phyloP scores from a whole-genome alignment of 2,888 invertebrate genomes.

The Drosophila incognita region DNA sequence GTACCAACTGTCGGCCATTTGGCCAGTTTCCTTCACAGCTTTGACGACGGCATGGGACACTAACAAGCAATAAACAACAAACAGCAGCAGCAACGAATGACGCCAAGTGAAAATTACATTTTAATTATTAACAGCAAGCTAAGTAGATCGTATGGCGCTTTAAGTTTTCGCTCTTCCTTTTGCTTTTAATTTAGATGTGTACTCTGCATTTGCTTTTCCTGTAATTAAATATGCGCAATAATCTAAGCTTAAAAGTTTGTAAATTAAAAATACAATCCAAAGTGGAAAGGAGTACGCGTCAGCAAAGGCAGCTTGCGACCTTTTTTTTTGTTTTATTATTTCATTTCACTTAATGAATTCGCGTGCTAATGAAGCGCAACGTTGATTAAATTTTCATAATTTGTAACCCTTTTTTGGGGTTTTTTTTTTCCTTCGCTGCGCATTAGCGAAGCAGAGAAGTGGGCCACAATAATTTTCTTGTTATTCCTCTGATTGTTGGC shows the following conservation, averaged over 20 bases:
- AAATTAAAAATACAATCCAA: slow-evolving; percentile 57
- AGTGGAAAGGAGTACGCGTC: slow-evolving; percentile 27
- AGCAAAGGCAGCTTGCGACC: slow-evolving; percentile 39
- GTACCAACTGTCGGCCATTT: slow-evolving; percentile 34
- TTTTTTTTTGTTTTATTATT: slow-evolving; percentile 35
- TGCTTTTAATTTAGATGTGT: slow-evolving; percentile 49
- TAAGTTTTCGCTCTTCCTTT: slow-evolving; percentile 45
- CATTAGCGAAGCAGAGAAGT: slow-evolving; percentile 21
- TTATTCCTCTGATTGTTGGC: slow-evolving; percentile 18
- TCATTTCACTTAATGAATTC: slow-evolving; percentile 67
- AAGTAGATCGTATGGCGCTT: slow-evolving; percentile 71
- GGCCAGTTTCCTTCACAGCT: slow-evolving; percentile 62
- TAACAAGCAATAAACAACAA: slow-evolving; percentile 2
- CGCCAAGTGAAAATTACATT: slow-evolving; percentile 78
- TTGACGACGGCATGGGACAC: slow-evolving; percentile 34
- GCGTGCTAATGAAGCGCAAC: slow-evolving; percentile 72
- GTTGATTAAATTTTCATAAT: slow-evolving; percentile 78
- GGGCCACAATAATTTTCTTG: slow-evolving; percentile 1
- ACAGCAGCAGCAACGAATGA: slow-evolving; percentile 27
- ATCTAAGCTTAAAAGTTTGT: slow-evolving; percentile 76
- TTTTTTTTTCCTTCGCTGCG: slow-evolving; percentile 21
- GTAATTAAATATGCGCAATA: slow-evolving; percentile 79
- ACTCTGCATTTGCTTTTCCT: slow-evolving; percentile 49
- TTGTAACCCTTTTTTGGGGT: slow-evolving; percentile 42
- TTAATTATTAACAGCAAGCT: slow-evolving; percentile 77